phyloP scores from a whole-genome alignment of 2,797 vertebrate species.

The Tapera naevia region DNA sequence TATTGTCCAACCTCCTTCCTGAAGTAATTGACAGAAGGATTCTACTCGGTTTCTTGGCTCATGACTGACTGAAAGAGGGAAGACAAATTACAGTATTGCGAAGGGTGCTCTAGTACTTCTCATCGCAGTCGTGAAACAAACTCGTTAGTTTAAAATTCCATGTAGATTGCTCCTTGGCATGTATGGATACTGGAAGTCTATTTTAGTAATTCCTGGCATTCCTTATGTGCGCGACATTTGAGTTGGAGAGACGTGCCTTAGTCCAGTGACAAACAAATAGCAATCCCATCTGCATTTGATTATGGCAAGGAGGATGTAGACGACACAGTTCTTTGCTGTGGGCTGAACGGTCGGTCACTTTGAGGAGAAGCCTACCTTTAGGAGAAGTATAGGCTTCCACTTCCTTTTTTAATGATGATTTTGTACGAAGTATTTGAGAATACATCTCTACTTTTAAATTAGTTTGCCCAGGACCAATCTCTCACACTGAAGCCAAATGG shows the following conservation, averaged over 20 bases:
- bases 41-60: not conserved
- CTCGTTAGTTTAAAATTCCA: not conserved
- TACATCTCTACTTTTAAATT: not conserved
- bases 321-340: not conserved
- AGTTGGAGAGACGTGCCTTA: not conserved
- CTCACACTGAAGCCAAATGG: not conserved
- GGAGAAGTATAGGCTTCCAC: not conserved
- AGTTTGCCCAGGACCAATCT: not conserved
- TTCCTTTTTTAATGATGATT: not conserved
- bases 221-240: not conserved
- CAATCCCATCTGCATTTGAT: not conserved
- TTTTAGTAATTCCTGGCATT: not conserved
- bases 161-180: not conserved
- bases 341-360: not conserved
- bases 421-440: not conserved
- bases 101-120: not conserved
- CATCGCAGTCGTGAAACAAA: not conserved
- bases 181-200: not conserved
- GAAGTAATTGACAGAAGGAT: not conserved
- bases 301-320: not conserved
- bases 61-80: not conserved
- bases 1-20: not conserved
- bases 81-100: not conserved
- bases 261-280: not conserved
- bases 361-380: too few relatives aligned